A percentile compares a stretch with the other conserved stretches of the same genome.
These are phyloP conservation scores for Labeo catla DNA, from an alignment of 2,113 vertebrate genomes.

Conservation along the genomic window DNA sequence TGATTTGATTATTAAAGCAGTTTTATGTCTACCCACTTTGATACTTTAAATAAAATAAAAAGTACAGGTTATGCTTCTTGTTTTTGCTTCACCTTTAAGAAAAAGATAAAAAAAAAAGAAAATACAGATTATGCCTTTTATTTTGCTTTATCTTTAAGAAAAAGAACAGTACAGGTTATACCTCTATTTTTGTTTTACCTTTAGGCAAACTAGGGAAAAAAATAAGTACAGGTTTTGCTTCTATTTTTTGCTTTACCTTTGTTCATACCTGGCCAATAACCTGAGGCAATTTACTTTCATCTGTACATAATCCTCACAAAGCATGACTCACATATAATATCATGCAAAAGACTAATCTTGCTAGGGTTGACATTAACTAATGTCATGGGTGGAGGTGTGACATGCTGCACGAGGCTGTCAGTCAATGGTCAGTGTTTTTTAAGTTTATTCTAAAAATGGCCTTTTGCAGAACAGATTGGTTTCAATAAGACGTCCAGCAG, in stretches of 20 bases:
- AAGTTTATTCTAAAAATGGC: neutral
- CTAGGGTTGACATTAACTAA: neutral
- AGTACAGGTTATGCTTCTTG: neutral
- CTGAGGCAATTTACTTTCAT: conserved; percentile 22
- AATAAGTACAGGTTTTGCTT: conserved; percentile 19
- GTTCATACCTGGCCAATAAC: conserved; percentile 11
- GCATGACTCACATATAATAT: neutral
- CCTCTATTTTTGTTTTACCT: neutral
- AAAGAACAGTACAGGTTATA: neutral
- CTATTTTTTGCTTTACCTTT: conserved; percentile 14
- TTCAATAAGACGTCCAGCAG: neutral
- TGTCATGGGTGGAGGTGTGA: neutral
- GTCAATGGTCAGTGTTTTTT: neutral
- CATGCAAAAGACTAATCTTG: neutral
- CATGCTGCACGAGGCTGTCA: neutral
- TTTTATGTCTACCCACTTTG: no score
- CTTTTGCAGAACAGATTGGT: neutral
- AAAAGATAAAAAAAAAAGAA: neutral
- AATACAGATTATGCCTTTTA: neutral
- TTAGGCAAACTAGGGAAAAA: neutral
- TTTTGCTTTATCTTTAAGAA: neutral
- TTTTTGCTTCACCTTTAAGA: neutral
- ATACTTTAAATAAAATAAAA: neutral
- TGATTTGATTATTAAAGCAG: neutral
- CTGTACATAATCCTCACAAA: neutral